phyloP scores from a whole-genome alignment of 1,140 invertebrate genomes.

The Musca vetustissima region DNA sequence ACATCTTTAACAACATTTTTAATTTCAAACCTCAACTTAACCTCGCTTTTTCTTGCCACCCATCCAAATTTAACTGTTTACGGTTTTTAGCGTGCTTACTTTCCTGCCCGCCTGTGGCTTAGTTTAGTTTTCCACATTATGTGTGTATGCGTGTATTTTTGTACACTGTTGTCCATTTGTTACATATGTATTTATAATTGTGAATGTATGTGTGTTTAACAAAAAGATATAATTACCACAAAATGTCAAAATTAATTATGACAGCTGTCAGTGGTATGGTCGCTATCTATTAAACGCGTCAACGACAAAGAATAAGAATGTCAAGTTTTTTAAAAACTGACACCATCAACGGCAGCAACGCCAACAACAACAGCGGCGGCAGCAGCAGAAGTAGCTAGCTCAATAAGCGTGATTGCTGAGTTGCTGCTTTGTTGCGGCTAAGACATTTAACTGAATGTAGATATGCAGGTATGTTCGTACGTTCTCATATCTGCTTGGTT shows the following conservation, averaged over 20 bases:
- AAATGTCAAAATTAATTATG: constrained; percentile 35
- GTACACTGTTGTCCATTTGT: too few species aligned
- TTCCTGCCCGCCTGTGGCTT: too few species aligned
- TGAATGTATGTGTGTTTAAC: constrained; percentile 14
- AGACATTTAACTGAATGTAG: too few species aligned
- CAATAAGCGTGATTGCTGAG: background rate
- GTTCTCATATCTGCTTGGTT: too few species aligned
- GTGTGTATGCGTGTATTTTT: too few species aligned
- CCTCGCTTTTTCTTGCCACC: too few species aligned
- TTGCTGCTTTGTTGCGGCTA: background rate
- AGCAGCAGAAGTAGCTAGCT: background rate
- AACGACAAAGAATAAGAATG: constrained; percentile 26
- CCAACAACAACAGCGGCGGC: background rate
- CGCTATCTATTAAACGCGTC: constrained; percentile 30
- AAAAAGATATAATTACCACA: constrained; percentile 32
- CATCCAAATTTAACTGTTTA: too few species aligned
- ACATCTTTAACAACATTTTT: too few species aligned
- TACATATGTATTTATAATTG: background rate
- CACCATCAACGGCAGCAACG: background rate
- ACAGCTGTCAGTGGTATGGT: constrained; percentile 30
- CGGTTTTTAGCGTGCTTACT: too few species aligned
- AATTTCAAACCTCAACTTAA: too few species aligned
- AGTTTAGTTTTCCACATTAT: too few species aligned
- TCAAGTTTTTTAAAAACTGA: constrained; percentile 22
- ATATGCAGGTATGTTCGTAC: too few species aligned